Conservation (phyloP, 2,797 vertebrate genomes). For the Novumbra hubbsi region DNA sequence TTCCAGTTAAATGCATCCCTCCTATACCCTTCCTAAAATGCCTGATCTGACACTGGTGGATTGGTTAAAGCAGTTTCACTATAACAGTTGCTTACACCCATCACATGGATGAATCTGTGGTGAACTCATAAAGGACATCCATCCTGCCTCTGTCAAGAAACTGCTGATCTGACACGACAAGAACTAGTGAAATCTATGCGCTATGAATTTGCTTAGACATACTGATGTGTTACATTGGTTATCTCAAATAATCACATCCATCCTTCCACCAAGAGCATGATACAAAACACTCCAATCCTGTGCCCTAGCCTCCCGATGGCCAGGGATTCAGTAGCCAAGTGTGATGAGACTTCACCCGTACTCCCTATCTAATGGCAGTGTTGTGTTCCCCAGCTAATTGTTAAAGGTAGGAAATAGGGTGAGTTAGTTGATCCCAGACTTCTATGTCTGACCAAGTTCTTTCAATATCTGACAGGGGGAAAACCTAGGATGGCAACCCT, state of each 20-base stretch:
- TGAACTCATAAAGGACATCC: neutral
- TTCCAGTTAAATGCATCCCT: neutral
- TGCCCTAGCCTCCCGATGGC: neutral
- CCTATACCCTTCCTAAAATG: neutral
- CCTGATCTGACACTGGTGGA: neutral
- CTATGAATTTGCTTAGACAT: neutral
- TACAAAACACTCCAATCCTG: neutral
- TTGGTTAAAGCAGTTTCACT: neutral
- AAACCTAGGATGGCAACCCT: slow-evolving; percentile 21
- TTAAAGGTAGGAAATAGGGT: neutral
- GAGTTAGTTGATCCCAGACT: neutral
- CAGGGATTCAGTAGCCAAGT: neutral
- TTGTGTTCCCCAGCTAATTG: neutral
- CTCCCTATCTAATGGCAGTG: neutral
- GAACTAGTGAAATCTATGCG: neutral
- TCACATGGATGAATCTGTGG: neutral
- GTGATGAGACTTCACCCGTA: neutral
- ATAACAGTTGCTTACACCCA: neutral
- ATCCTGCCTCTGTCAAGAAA: neutral
- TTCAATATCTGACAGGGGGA: slow-evolving; percentile 26
- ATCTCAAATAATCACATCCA: neutral
- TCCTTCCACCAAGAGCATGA: neutral
- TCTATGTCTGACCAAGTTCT: neutral
- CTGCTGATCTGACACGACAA: neutral
- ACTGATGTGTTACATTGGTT: neutral